Percentiles rank a stretch among this genome's conserved stretches.
Evolutionary conservation across 2,888 invertebrate genomes (phyloP).

Genomic region (Drosophila picticornis): DNA sequence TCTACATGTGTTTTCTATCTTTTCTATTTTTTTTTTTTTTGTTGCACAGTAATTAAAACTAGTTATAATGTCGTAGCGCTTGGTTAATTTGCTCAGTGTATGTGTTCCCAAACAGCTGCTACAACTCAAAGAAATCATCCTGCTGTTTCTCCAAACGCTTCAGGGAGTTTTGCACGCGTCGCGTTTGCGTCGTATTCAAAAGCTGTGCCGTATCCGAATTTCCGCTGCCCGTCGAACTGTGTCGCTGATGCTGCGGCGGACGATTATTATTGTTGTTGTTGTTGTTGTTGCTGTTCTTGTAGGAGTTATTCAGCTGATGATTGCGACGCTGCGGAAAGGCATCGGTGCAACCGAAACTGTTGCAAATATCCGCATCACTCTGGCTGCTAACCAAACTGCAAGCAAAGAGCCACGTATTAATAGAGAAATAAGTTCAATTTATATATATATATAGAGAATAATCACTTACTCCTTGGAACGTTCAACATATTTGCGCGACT

Average conservation of each 20-base stretch:
- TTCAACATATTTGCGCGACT: conserved; percentile 93
- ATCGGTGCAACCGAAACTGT: conserved; percentile 69
- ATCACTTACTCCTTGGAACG: conserved; percentile 93
- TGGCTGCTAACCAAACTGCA: conserved; percentile 82
- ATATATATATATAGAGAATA: not conserved
- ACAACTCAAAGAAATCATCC: conserved; percentile 96
- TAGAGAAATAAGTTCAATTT: not conserved
- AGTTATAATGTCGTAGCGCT: conserved; percentile 43
- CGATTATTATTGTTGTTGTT: conserved; percentile 68
- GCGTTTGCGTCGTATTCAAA: conserved; percentile 91
- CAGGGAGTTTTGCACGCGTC: conserved; percentile 92
- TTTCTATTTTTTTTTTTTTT: not conserved
- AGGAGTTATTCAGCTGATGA: conserved; percentile 81
- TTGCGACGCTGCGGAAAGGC: conserved; percentile 77
- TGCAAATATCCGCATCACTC: conserved; percentile 83
- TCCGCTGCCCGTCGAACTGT: conserved; percentile 86
- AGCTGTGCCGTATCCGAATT: conserved; percentile 85
- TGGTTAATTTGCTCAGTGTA: conserved; percentile 17
- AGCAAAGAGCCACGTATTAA: not conserved
- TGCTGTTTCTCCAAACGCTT: conserved; percentile 93
- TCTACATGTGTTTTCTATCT: not conserved
- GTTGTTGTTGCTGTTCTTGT: conserved; percentile 77
- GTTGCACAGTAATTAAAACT: conserved; percentile 49
- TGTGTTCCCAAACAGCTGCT: conserved; percentile 86
- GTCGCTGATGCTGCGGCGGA: conserved; percentile 77